phyloP scores from a whole-genome alignment of 2,113 vertebrate species.

The Naja naja region DNA sequence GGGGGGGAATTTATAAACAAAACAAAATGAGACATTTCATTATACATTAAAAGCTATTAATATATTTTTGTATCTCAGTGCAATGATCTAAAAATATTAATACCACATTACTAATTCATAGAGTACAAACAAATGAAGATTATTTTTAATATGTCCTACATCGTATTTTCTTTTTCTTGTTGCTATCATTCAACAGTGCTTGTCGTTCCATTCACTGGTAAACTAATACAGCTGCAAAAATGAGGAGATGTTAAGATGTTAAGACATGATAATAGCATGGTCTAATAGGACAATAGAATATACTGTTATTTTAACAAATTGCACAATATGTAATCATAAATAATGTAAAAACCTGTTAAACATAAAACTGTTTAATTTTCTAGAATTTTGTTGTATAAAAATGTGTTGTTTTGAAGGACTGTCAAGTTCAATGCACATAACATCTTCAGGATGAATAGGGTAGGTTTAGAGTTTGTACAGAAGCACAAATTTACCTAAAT shows the following conservation, averaged over 20 bases:
- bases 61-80: constrained; percentile 24
- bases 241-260: background rate
- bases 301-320: background rate
- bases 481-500: background rate
- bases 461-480: background rate
- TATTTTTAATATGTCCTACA: constrained; percentile 55
- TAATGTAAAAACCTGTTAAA: background rate
- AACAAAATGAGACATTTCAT: background rate
- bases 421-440: background rate
- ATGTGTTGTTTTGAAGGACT: background rate
- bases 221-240: background rate
- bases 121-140: constrained; percentile 47
- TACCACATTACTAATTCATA: constrained; percentile 58
- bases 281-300: background rate
- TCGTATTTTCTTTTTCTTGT: constrained; percentile 19
- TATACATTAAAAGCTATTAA: constrained; percentile 12
- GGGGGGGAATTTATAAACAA: background rate
- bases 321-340: background rate
- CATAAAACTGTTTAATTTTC: fast-evolving
- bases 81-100: constrained; percentile 48
- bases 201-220: constrained; percentile 39
- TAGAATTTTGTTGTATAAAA: background rate
- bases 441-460: background rate
- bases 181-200: constrained; percentile 35
- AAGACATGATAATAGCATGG: background rate